Evolutionary conservation across 2,888 invertebrate genomes (phyloP), one percentile per base, ranked within the genome.

Genomic region (Polymixis flavicincta): DNA sequence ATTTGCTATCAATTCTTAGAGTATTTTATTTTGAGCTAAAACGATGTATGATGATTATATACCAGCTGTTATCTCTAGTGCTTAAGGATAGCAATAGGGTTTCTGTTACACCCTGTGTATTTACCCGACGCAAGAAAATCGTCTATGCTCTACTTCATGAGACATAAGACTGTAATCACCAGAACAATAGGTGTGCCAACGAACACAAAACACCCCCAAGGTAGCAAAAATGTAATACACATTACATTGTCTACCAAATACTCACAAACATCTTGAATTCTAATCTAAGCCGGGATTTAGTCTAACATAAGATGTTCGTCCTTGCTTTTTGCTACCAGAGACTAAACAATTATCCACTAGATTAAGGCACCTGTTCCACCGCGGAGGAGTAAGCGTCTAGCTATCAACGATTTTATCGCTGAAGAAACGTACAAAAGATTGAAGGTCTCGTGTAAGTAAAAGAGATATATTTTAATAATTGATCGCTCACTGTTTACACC

Each of bases 141-240:
- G 7, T 52, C 2, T 66, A 14, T 6, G 19, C 8, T n/a, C 25
- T 28, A 50, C 7, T 7, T 25, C 8, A 42, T 8, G 17, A 61
- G 8, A 60, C 1, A 28, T n/a, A 37, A 42, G 7, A 48, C 55
- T 55, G 14, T 28, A 55, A 9, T 55, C 37, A 42, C 14, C 1
- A n/a, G 25, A 74, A 81, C 75, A 81, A 74, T 81, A 74, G 61
- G 7, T 54, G n/a, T 25, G 8, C 13, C 22, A 48, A 37, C n/a
- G 1, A 22, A 50, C 37, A 65, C 25, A 28, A n/a, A n/a, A 17
- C 17, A 45, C 7, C 9, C n/a, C 7, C 3, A 22, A 50, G 25
- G 54, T 19, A 74, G 22, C 65, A 61, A 78, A 72, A 81, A 66
- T 59, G 11, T 48, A 28, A 48, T n/a, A 22, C 59, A 72, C 50